Conservation (phyloP, 2,113 vertebrate species). For the Pollimyrus isidori region DNA sequence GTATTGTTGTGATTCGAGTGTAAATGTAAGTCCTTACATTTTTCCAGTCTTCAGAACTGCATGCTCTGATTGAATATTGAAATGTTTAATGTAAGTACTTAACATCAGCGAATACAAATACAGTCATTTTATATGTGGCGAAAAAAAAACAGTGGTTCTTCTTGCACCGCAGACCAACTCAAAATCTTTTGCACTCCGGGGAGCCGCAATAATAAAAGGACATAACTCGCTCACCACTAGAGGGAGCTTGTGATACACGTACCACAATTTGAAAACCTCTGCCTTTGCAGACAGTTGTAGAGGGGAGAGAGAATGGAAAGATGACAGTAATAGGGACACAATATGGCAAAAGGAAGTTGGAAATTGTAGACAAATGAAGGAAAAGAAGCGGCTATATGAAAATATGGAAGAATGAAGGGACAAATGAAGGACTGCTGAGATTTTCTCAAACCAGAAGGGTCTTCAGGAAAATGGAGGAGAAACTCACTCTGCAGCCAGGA, state of each 20-base stretch:
- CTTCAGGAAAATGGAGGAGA: neutral
- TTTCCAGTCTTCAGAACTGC: too few species aligned
- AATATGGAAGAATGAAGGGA: neutral
- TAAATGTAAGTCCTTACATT: neutral
- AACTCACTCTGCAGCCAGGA: neutral
- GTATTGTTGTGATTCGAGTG: neutral
- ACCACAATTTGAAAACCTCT: neutral
- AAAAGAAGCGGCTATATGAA: neutral
- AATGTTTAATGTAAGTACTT: too few species aligned
- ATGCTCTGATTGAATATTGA: too few species aligned
- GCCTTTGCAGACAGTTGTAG: neutral
- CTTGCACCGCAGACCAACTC: neutral
- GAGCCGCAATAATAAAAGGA: neutral
- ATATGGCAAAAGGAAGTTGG: neutral
- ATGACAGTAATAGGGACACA: neutral
- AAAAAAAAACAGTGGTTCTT: neutral
- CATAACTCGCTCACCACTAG: neutral
- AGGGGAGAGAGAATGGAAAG: neutral
- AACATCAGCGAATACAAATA: neutral
- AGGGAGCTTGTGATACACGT: neutral
- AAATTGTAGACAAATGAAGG: neutral
- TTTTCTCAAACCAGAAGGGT: neutral
- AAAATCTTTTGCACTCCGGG: too few species aligned
- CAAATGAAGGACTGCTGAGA: neutral
- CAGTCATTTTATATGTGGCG: neutral